Conservation (phyloP, 2,113 vertebrate genomes). For the Phainopepla nitens region DNA sequence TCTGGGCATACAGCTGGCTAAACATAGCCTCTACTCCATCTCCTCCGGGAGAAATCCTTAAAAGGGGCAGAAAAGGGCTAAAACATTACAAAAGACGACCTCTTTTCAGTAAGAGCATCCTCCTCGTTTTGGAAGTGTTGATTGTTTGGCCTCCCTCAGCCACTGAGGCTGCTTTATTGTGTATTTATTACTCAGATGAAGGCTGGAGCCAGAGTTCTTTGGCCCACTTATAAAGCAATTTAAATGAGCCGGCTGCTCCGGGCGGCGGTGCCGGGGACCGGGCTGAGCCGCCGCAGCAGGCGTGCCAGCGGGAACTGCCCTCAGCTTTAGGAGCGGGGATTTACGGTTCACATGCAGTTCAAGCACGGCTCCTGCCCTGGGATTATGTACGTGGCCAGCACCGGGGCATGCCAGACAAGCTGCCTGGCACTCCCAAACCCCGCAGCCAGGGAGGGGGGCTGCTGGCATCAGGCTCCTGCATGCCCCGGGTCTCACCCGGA, state of each 20-base stretch:
- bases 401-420: not conserved
- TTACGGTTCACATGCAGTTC: slow-evolving; percentile 45
- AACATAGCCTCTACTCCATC: slow-evolving; percentile 39
- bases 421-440: not conserved
- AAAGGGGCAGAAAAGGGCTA: slow-evolving; percentile 61
- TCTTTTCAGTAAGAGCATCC: slow-evolving; percentile 56
- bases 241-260: slow-evolving; percentile 16
- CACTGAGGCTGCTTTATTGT: slow-evolving; percentile 54
- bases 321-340: not conserved
- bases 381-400: not conserved
- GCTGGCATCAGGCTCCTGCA: not conserved
- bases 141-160: slow-evolving; percentile 55
- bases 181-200: slow-evolving; percentile 58
- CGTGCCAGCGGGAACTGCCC: slow-evolving; percentile 24
- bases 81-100: slow-evolving; percentile 54
- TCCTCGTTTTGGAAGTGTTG: slow-evolving; percentile 66
- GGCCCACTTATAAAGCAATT: slow-evolving; percentile 55
- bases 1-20: slow-evolving; percentile 70
- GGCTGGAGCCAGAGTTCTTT: slow-evolving; percentile 49
- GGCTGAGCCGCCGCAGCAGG: slow-evolving; percentile 7
- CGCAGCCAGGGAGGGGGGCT: not conserved
- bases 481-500: not conserved
- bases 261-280: not conserved
- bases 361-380: slow-evolving; percentile 1
- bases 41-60: slow-evolving; percentile 56